Evolutionary conservation across 1,140 invertebrate genomes (phyloP), one percentile per base, ranked within the genome.

Genomic region (Steinernema feltiae): DNA sequence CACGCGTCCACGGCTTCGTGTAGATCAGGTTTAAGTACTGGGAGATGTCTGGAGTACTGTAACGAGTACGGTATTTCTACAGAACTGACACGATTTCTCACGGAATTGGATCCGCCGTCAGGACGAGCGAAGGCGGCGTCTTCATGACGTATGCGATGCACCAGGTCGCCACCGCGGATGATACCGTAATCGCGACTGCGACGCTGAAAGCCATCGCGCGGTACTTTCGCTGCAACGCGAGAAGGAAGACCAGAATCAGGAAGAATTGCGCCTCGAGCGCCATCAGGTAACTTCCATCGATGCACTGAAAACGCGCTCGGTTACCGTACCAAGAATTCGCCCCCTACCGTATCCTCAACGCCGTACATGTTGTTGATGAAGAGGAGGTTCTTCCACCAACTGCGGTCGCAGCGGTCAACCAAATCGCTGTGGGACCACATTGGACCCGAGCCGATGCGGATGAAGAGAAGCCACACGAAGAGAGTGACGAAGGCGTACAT

Each of bases 291-390:
- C 75, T 76, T 69, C 76, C 48, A 48, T 79, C 78, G 30, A 78
- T 53, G 30, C 78, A 79, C 76, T 76, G 35, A 48, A 76, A 30
- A 30, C 15, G 7, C 17, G 35, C 31, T 17, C 30, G n/a, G n/a
- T 15, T 73, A 73, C 18, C 24, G 48, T 30, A 30, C 48, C 35
- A 41, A 7, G 35, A 7, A 18, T 41, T 41, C 18, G 18, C 32
- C 24, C 46, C 31, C n/a, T 76, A 76, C 75, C 30, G 78, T 78
- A 30, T 75, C 76, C 3, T 70, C 70, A 0, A 70, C 76, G 32
- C 46, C 32, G 72, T 70, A 79, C 53, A 77, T 74, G 41, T 79
- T 79, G 48, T 79, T 79, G 63, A 79, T 79, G 70, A 79, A 79
- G 1, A 79, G 72, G 17, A 79, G 48, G 72, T 79, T 78, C 73